Conservation (phyloP, 1,140 invertebrate species). For the Harlomillsia oculata region DNA sequence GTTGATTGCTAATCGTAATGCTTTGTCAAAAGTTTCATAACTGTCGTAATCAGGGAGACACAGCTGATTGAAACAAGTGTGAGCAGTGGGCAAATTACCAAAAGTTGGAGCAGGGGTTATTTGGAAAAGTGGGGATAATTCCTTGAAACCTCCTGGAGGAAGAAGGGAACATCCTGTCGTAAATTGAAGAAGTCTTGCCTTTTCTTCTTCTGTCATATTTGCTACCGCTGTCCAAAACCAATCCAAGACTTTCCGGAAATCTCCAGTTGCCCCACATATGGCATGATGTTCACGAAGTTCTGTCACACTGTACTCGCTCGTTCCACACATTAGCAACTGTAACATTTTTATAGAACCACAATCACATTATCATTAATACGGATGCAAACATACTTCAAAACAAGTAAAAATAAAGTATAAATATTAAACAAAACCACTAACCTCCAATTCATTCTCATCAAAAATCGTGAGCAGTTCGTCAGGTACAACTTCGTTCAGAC, state of each 20-base stretch:
- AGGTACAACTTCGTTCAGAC: slow-evolving; percentile 74
- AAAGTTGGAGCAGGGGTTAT: slow-evolving; percentile 79
- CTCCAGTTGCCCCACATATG: slow-evolving; percentile 67
- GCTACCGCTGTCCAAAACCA: slow-evolving; percentile 93
- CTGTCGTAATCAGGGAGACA: slow-evolving; percentile 88
- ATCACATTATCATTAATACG: not conserved
- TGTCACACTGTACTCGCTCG: slow-evolving; percentile 80
- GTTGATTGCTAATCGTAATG: slow-evolving; percentile 79
- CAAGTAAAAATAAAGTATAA: not conserved
- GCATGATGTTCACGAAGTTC: slow-evolving; percentile 82
- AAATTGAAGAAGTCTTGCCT: slow-evolving; percentile 84
- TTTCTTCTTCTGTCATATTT: slow-evolving; percentile 85
- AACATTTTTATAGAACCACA: slow-evolving; percentile 35
- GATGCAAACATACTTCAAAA: not conserved
- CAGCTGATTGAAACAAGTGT: slow-evolving; percentile 84
- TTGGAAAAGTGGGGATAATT: slow-evolving; percentile 81
- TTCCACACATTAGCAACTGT: slow-evolving; percentile 80
- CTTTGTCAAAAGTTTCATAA: slow-evolving; percentile 73
- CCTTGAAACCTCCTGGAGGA: slow-evolving; percentile 76
- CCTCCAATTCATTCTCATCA: slow-evolving; percentile 92
- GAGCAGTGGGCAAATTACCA: slow-evolving; percentile 54
- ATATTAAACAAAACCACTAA: slow-evolving; percentile 40
- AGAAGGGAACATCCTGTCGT: slow-evolving; percentile 70
- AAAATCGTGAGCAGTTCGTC: slow-evolving; percentile 88
- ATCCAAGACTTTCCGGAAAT: slow-evolving; percentile 71